These are phyloP conservation scores for Ardeotis arabs DNA, from an alignment of 2,113 vertebrate species.

Conservation along the genomic window DNA sequence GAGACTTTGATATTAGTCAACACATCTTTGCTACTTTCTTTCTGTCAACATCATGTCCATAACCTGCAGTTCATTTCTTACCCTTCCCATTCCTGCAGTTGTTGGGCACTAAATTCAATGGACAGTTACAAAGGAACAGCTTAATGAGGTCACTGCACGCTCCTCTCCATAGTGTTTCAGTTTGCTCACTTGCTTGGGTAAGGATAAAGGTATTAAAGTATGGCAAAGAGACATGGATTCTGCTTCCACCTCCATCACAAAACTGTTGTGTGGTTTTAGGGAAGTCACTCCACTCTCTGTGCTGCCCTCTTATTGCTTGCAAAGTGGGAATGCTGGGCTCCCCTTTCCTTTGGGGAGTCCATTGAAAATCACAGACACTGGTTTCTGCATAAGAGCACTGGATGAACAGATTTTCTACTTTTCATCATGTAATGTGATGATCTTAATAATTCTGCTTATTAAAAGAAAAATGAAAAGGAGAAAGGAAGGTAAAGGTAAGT, in stretches of 20 bases:
- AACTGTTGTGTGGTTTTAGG: not conserved
- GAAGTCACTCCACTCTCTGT: not conserved
- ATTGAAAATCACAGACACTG: not conserved
- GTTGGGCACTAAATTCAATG: not conserved
- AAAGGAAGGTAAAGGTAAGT: conserved; percentile 1
- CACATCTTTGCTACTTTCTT: not conserved
- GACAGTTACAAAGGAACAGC: not conserved
- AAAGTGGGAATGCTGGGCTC: not conserved
- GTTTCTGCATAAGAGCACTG: not conserved
- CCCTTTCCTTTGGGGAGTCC: not conserved
- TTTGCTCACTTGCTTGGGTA: not conserved
- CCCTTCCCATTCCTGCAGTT: not conserved
- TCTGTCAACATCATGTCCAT: fast-evolving
- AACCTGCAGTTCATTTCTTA: not conserved
- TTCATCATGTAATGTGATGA: not conserved
- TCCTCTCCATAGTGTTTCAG: not conserved
- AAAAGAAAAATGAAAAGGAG: not conserved
- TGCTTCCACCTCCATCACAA: not conserved
- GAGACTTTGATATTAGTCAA: not conserved
- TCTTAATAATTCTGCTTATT: not conserved
- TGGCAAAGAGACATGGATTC: not conserved
- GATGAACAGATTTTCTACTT: not conserved
- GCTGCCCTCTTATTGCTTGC: not conserved
- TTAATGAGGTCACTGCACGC: not conserved
- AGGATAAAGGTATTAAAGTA: not conserved